A percentile compares a stretch with the other conserved stretches of the same genome.
Evolutionary conservation across 2,797 vertebrate species (phyloP).

Genomic region (Pangasius macronema): DNA sequence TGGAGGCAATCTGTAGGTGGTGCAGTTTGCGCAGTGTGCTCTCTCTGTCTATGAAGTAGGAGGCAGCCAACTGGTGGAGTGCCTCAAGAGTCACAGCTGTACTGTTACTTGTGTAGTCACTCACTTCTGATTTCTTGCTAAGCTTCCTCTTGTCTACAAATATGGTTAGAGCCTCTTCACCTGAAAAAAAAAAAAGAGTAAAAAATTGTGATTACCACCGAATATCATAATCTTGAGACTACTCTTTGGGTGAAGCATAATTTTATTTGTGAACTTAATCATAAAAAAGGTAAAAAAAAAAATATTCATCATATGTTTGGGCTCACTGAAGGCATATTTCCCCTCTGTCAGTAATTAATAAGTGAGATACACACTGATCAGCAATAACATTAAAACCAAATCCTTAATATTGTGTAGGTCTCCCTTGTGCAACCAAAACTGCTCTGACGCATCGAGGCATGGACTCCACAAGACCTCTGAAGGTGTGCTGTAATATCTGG

Average conservation of each 20-base stretch:
- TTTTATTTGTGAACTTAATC: background rate
- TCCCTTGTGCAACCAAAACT: too few relatives aligned
- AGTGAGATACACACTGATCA: background rate
- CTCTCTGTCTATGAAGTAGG: conserved; percentile 96
- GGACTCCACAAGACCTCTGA: too few relatives aligned
- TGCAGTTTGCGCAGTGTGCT: conserved; percentile 92
- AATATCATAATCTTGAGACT: background rate
- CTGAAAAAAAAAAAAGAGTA: conserved; percentile 67
- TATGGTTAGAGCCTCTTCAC: conserved; percentile 96
- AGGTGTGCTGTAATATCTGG: too few relatives aligned
- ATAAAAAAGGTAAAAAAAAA: background rate
- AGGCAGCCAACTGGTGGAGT: conserved; percentile 93
- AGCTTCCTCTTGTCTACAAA: conserved; percentile 96
- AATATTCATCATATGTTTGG: background rate
- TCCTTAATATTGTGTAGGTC: too few relatives aligned
- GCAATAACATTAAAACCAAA: too few relatives aligned
- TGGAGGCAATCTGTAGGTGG: conserved; percentile 95
- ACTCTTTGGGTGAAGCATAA: background rate
- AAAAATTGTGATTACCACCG: background rate
- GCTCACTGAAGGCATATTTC: background rate
- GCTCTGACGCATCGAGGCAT: too few relatives aligned
- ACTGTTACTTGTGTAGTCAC: conserved; percentile 82
- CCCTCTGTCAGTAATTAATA: background rate
- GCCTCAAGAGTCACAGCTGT: conserved; percentile 87
- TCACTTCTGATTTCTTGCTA: conserved; percentile 86